These are phyloP conservation scores for Zygothrica quintamaculata DNA, from an alignment of 2,888 invertebrate species.

Conservation along the genomic window DNA sequence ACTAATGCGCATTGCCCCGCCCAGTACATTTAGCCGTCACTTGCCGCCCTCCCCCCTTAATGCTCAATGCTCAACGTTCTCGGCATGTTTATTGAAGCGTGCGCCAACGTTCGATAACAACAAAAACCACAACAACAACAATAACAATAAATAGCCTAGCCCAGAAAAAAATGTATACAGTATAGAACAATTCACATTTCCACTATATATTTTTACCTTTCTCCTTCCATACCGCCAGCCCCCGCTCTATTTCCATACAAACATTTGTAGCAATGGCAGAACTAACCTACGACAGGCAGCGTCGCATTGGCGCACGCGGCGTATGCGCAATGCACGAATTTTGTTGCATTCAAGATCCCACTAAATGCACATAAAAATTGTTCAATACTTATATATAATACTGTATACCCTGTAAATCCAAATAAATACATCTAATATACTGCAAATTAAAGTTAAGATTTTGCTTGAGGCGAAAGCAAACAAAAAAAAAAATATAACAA, in stretches of 20 bases:
- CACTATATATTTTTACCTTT: too few species aligned
- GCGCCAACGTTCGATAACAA: slow-evolving; percentile 21
- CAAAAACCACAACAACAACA: slow-evolving; percentile 7
- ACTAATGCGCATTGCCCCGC: slow-evolving; percentile 44
- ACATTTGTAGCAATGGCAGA: slow-evolving; percentile 16
- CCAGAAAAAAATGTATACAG: not conserved
- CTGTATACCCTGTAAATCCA: slow-evolving; percentile 26
- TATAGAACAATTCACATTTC: too few species aligned
- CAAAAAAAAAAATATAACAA: too few species aligned
- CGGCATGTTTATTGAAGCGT: slow-evolving; percentile 51
- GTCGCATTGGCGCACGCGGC: slow-evolving; percentile 50
- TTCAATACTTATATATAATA: not conserved
- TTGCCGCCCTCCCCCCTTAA: not conserved
- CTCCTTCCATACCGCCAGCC: too few species aligned
- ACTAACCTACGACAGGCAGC: slow-evolving; percentile 60
- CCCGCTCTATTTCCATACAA: not conserved
- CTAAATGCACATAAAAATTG: slow-evolving; percentile 4
- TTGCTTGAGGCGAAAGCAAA: too few species aligned
- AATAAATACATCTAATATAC: too few species aligned
- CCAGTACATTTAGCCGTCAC: slow-evolving; percentile 12
- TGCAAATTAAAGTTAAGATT: too few species aligned
- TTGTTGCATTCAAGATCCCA: slow-evolving; percentile 24
- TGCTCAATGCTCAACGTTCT: slow-evolving; percentile 7
- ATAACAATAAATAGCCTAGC: slow-evolving; percentile 2
- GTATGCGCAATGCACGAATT: slow-evolving; percentile 49